Base-by-base conservation (phyloP, 2,797 vertebrate genomes). In the Rhabdomys pumilio region DNA sequence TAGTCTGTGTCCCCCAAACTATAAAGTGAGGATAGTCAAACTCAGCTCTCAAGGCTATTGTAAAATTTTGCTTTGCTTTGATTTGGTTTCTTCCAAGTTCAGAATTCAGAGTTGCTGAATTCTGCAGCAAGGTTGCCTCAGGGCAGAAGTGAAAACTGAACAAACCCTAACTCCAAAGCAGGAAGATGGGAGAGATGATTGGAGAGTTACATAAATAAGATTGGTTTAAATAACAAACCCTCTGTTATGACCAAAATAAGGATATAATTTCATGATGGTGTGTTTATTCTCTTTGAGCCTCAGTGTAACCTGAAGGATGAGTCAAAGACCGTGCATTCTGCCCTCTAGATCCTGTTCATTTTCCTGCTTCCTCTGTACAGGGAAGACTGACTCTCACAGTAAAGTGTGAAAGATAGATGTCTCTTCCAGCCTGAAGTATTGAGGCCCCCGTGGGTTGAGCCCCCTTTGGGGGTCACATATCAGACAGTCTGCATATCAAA, bases 1-100 rank as follows among this genome's bases (percentile, higher is more conserved):
- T 69, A 14, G 57, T 76, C 57, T 59, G n/a, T 55, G 22, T 13
- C 9, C 84, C 29, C 47, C n/a, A 67, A 0, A 47, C 88, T 95
- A 75, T 90, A n/a, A 81, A 84, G 26, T 47, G 55, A 95, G 44
- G 14, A 89, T 50, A n/a, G 81, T 73, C 89, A 55, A 12, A 47
- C 59, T 29, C 22, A 81, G 67, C 26, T 44, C 65, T 79, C 29
- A 14, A 76, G 10, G 24, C 15, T 86, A 22, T 29, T 86, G n/a
- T 20, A 53, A 93, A 93, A 50, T 67, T 34, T 76, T 26, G 73
- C 17, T 44, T 75, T 76, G 73, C 13, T 76, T 76, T 76, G n/a
- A 4, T 73, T 9, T 81, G 77, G 53, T 31, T 14, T 69, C 10
- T 65, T 65, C 34, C 88, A 63, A n/a, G 67, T 72, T 2, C 57